Base-by-base conservation (phyloP, 2,797 vertebrate species). In the Pseudopleuronectes americanus region DNA sequence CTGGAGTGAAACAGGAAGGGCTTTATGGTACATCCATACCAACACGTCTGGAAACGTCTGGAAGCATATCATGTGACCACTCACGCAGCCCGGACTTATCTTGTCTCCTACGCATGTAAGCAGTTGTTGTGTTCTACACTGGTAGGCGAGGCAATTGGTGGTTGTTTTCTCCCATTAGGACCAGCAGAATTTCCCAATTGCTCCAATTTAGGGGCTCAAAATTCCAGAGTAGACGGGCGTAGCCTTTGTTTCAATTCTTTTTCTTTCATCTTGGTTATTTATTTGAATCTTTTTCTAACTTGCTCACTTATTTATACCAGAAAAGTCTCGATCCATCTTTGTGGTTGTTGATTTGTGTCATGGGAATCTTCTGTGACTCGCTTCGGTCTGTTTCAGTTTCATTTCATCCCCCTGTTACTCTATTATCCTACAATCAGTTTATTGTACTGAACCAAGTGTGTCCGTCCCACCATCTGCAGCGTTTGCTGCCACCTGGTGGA, bases 401-500 rank as follows among this genome's bases (percentile, higher is more conserved):
- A 51, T 68, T 85, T 72, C 71, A 54, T 36, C 41, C 61, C 21
- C 4, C 31, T 51, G 36, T 60, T 23, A 12, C 4, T 6, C 23
- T 33, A 22, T 22, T 53, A 7, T n/a, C 4, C 0, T 26, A 58
- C 10, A 49, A 49, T 60, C 41, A n/a, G 41, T 23, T 43, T 16
- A 43, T 43, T 38, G 41, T 43, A 49, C 4, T 4, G 3, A 5
- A n/a, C 6, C 22, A 2, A 1, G 3, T 26, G 22, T n/a, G 17
- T 22, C 36, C 2, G 3, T 41, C 16, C 33, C 24, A 3, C 33
- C 43, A 12, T 51, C 63, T 26, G 61, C 41, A 54, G 71, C 51
- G 19, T 88, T 70, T 90, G 87, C 86, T 92, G 87, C 90, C 93
- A 83, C 76, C 92, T 91, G 81, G 89, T 89, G 93, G 88, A 55